Evolutionary conservation across 2,888 invertebrate genomes (phyloP), one percentile per base, ranked within the genome.

Genomic region (Drosophila nigritarsus): DNA sequence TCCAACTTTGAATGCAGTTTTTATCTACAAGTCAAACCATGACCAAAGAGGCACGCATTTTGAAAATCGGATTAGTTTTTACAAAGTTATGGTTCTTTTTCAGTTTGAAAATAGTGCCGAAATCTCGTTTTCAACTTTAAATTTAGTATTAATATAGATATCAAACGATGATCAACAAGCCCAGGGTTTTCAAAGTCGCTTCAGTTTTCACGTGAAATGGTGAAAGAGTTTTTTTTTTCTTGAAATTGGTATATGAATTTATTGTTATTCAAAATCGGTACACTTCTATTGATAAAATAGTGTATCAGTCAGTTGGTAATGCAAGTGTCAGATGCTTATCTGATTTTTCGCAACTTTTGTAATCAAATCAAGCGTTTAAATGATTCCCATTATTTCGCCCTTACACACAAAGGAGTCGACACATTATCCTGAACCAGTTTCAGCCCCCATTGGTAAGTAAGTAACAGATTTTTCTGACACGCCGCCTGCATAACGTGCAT

Each of bases 381-480:
- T 51, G 70, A 56, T 45, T 55, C 20, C 53, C 58, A 48, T 40
- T 53, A 42, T 51, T 40, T 24, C 18, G 24, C 15, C 18, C 13
- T n/a, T 15, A 5, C 59, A 30, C 15, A 18, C 20, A 49, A 66
- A 68, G 61, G 42, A 75, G 54, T 73, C 64, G 65, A 54, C 66
- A 62, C 58, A 73, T 78, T 75, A 61, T 64, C 48, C 66, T 60
- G 30, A 48, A 59, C 55, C 65, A 59, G 69, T 72, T 66, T 53
- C 58, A 61, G 63, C 63, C 62, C 62, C 64, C 62, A 72, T 60
- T 68, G 65, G 58, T 64, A 69, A 75, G 75, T 73, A 68, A 83
- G 91, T 91, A 91, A 91, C 92, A 92, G 77, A 91, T 92, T 92
- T 91, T 91, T 85, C 81, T 91, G 91, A 92, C 91, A 87, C 86